Percentiles rank a stretch among this genome's conserved stretches.
phyloP scores from a whole-genome alignment of 2,888 invertebrate species.

The Carabus problematicus region DNA sequence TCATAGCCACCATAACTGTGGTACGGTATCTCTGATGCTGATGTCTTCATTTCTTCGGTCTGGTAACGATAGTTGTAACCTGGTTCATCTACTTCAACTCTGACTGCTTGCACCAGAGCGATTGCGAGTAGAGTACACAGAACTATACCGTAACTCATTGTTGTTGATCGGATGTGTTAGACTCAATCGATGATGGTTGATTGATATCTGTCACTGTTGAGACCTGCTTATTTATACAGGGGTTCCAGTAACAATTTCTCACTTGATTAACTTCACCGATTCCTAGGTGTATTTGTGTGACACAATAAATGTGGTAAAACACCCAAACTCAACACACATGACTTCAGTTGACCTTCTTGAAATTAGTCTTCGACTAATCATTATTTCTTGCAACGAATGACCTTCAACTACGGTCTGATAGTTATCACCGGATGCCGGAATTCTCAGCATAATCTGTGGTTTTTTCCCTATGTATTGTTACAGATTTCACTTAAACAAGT shows the following conservation, averaged over 20 bases:
- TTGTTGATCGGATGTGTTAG: slow-evolving; percentile 6
- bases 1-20: slow-evolving; percentile 67
- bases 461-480: too few relatives aligned
- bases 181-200: slow-evolving; percentile 21
- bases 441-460: not conserved
- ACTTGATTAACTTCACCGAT: slow-evolving; percentile 32
- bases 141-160: slow-evolving; percentile 13
- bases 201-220: slow-evolving; percentile 13
- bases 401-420: slow-evolving; percentile 35
- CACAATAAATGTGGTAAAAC: slow-evolving; percentile 18
- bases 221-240: slow-evolving; percentile 29
- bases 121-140: slow-evolving; percentile 11
- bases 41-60: slow-evolving; percentile 57
- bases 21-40: slow-evolving; percentile 56
- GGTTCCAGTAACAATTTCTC: slow-evolving; percentile 28
- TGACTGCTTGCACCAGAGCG: not conserved
- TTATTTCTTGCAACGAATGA: slow-evolving; percentile 25
- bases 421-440: slow-evolving; percentile 29
- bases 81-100: slow-evolving; percentile 45
- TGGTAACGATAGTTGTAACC: slow-evolving; percentile 55
- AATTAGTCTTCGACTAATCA: slow-evolving; percentile 24
- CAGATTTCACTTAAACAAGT: slow-evolving; percentile 21
- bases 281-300: slow-evolving; percentile 31
- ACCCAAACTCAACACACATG: slow-evolving; percentile 1
- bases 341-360: slow-evolving; percentile 23